Evolutionary conservation across 2,888 invertebrate species (phyloP).

Genomic region (Nomada fabriciana): DNA sequence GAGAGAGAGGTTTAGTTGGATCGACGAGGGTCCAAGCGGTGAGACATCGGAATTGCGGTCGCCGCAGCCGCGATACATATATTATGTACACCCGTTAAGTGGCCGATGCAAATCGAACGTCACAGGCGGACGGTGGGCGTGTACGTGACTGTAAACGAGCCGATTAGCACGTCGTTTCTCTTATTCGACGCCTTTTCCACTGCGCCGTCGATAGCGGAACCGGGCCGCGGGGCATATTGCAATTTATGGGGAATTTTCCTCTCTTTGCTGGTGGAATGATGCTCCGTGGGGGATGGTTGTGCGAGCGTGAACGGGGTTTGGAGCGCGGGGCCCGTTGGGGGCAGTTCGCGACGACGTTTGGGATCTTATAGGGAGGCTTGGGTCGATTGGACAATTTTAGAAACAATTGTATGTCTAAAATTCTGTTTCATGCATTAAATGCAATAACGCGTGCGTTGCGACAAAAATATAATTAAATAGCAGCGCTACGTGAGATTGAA

Average conservation of each 20-base stretch:
- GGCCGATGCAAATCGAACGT: slow-evolving; percentile 76
- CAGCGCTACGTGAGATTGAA: no score
- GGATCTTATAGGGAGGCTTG: no score
- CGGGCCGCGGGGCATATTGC: slow-evolving; percentile 40
- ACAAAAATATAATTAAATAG: no score
- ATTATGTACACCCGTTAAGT: slow-evolving; percentile 75
- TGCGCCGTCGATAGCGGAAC: slow-evolving; percentile 53
- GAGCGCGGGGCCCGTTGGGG: neutral
- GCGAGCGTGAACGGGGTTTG: neutral
- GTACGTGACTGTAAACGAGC: slow-evolving; percentile 73
- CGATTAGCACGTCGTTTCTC: slow-evolving; percentile 73
- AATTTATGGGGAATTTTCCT: slow-evolving; percentile 58
- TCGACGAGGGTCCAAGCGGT: slow-evolving; percentile 51
- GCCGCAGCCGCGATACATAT: slow-evolving; percentile 64
- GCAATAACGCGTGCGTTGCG: no score
- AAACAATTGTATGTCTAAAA: no score
- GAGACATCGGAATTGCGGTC: slow-evolving; percentile 65
- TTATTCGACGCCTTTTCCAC: slow-evolving; percentile 72
- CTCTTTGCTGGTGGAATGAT: slow-evolving; percentile 4
- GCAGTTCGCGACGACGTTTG: neutral
- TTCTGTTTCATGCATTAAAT: no score
- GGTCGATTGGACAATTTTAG: no score
- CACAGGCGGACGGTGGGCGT: slow-evolving; percentile 71
- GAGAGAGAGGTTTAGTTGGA: slow-evolving; percentile 40
- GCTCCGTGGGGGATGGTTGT: neutral